Base-by-base conservation (phyloP, 2,888 invertebrate species). In the Perizoma flavofasciatum region DNA sequence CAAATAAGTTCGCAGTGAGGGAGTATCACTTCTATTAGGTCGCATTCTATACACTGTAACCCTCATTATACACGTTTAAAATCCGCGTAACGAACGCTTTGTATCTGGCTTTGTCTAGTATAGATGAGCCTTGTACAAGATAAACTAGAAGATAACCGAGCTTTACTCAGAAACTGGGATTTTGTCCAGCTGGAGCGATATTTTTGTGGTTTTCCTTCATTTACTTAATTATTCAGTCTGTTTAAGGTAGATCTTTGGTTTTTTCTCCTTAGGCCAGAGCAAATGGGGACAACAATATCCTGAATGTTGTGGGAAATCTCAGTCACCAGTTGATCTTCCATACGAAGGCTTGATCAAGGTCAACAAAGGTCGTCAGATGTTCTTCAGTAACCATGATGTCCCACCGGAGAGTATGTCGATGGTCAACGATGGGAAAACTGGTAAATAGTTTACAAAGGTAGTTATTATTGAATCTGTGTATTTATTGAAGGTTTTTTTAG, bases 301-400 rank as follows among this genome's bases (percentile, higher is more conserved):
- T 0, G 60, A 68, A 0, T 89, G 89, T 44, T 77, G 68, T 0
- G 85, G 83, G 0, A 67, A 60, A 0, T 77, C 77, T 0, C 89
- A 89, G 56, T 89, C 89, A 0, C 89, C 89, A 0, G 78, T 89
- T 0, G 69, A 86, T 39, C 49, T 89, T 4, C 88, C 88, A 0
- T 50, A 66, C 0, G 33, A 44, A 1, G 81, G 81, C 0, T 63
- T 88, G 4, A 22, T 79, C 0, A 75, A 66, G 6, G 68, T 77
- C 0, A 77, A 62, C 46, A 78, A 79, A 0, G 73, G 76, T 0
- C 73, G 85, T 2, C 60, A 61, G 4, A 69, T 88, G 5, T 34
- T 73, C 8, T 88, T 86, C 54, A 66, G 58, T 39, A 84, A 88
- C 61, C 86, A 84, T 40, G 67, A 83, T 7, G 61, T 71, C 0